A percentile compares a stretch with the other conserved stretches of the same genome.
Conservation (phyloP, 2,797 vertebrate genomes). For the Bradypodion pumilum region DNA sequence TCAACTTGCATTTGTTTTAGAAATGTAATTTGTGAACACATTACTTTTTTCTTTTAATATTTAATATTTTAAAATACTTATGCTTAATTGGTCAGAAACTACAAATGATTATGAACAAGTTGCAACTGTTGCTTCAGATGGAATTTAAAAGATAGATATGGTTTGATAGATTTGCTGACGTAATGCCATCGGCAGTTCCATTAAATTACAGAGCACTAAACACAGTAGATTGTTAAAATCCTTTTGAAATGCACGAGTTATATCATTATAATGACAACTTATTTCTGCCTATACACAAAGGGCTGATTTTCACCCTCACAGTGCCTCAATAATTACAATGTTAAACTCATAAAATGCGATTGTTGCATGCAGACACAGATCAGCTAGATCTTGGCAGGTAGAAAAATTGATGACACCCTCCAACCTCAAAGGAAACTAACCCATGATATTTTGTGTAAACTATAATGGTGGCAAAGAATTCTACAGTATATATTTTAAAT, state of each 20-base stretch:
- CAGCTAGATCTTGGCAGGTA: constrained; percentile 17
- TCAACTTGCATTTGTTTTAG: not conserved
- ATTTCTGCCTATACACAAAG: constrained; percentile 34
- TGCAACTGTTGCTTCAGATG: not conserved
- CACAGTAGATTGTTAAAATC: constrained; percentile 37
- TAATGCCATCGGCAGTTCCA: not conserved
- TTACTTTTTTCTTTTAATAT: not conserved
- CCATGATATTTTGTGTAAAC: constrained; percentile 36
- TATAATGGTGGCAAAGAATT: constrained; percentile 8
- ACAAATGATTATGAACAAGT: not conserved
- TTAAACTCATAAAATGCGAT: constrained; percentile 32
- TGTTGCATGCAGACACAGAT: accelerated
- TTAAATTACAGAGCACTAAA: constrained; percentile 21
- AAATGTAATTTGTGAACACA: not conserved
- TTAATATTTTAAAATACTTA: not conserved
- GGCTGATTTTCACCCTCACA: constrained; percentile 53
- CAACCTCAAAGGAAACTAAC: constrained; percentile 14
- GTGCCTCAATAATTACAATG: constrained; percentile 41
- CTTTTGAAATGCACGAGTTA: constrained; percentile 45
- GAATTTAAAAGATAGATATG: not conserved
- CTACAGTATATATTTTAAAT: constrained; percentile 28
- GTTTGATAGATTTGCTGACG: not conserved
- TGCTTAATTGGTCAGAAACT: not conserved
- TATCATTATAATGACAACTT: constrained; percentile 35
- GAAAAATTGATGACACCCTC: constrained; percentile 6